Evolutionary conservation across 1,140 invertebrate species (phyloP).

Genomic region (Venturia canescens): DNA sequence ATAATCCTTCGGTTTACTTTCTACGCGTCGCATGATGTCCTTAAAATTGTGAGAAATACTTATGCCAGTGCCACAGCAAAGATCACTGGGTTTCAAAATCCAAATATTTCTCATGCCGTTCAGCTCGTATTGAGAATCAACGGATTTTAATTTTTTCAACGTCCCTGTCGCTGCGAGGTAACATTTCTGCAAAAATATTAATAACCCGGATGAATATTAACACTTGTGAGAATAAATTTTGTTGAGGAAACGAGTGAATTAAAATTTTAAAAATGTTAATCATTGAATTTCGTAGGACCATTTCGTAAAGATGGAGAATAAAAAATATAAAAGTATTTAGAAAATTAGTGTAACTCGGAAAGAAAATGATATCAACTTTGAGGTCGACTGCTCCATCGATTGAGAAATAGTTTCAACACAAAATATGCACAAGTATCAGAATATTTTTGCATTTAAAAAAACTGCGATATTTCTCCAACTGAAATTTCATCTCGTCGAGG

Average conservation of each 20-base stretch:
- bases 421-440: too few species aligned
- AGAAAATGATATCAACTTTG: too few species aligned
- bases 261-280: too few species aligned
- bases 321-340: too few species aligned
- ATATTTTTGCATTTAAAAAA: too few species aligned
- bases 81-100: constrained; percentile 94
- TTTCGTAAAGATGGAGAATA: too few species aligned
- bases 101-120: constrained; percentile 92
- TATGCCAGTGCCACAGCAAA: constrained; percentile 93
- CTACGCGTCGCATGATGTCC: constrained; percentile 82
- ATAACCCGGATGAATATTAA: too few species aligned
- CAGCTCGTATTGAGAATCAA: constrained; percentile 82
- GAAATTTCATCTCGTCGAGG: not conserved
- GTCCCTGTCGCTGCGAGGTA: constrained; percentile 63
- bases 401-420: too few species aligned
- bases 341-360: too few species aligned
- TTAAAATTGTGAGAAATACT: constrained; percentile 80
- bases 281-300: not conserved
- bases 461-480: not conserved
- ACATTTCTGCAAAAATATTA: constrained; percentile 42
- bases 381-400: too few species aligned
- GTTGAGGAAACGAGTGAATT: not conserved
- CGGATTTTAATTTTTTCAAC: constrained; percentile 79
- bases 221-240: not conserved
- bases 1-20: constrained; percentile 80